Evolutionary conservation across 2,888 invertebrate species (phyloP).

Genomic region (Neoaliturus tenellus): DNA sequence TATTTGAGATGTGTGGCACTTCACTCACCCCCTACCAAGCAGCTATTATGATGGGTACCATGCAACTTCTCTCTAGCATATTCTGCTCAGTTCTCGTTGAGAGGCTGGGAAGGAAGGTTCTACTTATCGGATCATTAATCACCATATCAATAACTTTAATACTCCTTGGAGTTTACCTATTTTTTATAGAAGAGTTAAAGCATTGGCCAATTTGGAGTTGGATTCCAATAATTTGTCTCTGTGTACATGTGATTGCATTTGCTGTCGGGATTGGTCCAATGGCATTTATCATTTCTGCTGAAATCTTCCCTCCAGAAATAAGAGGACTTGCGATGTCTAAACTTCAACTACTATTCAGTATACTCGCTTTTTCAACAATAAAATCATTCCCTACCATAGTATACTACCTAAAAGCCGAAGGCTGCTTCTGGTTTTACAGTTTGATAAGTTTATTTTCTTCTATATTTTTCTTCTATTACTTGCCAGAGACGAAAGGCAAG

Average conservation of each 20-base stretch:
- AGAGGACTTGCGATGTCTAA: conserved; percentile 72
- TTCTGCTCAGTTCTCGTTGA: conserved; percentile 70
- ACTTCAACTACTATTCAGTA: conserved; percentile 72
- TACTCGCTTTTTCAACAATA: conserved; percentile 71
- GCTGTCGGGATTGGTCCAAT: conserved; percentile 73
- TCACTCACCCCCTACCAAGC: conserved; percentile 68
- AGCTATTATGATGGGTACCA: conserved; percentile 72
- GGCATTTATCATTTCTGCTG: conserved; percentile 72
- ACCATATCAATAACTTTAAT: conserved; percentile 68
- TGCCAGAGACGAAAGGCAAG: conserved; percentile 74
- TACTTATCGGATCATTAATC: conserved; percentile 72
- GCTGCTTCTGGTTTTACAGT: conserved; percentile 73
- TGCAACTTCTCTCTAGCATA: conserved; percentile 70
- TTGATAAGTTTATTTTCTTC: conserved; percentile 70
- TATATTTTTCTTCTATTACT: conserved; percentile 70
- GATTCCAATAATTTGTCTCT: conserved; percentile 72
- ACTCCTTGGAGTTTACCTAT: conserved; percentile 69
- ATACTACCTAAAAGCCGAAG: conserved; percentile 70
- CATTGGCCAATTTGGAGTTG: conserved; percentile 68
- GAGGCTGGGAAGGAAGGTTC: conserved; percentile 72
- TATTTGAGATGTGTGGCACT: conserved; percentile 69
- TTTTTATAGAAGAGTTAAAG: conserved; percentile 63
- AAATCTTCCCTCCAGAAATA: conserved; percentile 73
- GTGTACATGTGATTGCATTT: conserved; percentile 72
- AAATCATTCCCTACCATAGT: conserved; percentile 72